phyloP scores from a whole-genome alignment of 2,113 vertebrate species.

The Phrynosoma blainvillii region DNA sequence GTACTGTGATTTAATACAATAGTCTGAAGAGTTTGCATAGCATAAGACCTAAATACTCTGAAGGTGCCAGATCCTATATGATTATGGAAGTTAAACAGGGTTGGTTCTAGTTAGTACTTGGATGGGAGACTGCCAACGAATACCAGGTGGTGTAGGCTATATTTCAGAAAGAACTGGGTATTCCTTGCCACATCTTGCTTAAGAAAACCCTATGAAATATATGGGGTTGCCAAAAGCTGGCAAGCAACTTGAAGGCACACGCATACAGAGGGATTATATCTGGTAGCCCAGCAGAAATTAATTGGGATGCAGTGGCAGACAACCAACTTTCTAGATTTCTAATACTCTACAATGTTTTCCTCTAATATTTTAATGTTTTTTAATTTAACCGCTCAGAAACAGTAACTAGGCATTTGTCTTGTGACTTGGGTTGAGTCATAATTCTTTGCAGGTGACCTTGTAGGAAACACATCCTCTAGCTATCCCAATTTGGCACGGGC shows the following conservation, averaged over 20 bases:
- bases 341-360: neutral
- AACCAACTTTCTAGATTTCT: neutral
- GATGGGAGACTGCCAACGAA: too few relatives aligned
- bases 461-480: neutral
- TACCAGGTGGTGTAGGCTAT: too few relatives aligned
- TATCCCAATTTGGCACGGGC: too few relatives aligned
- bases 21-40: too few relatives aligned
- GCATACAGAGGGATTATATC: neutral
- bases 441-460: neutral
- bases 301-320: neutral
- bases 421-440: neutral
- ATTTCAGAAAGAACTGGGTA: too few relatives aligned
- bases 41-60: too few relatives aligned
- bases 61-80: too few relatives aligned
- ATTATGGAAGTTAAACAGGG: too few relatives aligned
- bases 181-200: too few relatives aligned
- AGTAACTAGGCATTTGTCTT: neutral
- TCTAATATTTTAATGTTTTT: neutral
- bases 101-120: too few relatives aligned
- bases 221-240: neutral
- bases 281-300: neutral
- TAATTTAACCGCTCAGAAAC: neutral
- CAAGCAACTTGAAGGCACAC: neutral
- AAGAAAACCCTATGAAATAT: too few relatives aligned
- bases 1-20: neutral